Conservation (phyloP, 92 coral and sea anemone genomes). For the Porites rus region DNA sequence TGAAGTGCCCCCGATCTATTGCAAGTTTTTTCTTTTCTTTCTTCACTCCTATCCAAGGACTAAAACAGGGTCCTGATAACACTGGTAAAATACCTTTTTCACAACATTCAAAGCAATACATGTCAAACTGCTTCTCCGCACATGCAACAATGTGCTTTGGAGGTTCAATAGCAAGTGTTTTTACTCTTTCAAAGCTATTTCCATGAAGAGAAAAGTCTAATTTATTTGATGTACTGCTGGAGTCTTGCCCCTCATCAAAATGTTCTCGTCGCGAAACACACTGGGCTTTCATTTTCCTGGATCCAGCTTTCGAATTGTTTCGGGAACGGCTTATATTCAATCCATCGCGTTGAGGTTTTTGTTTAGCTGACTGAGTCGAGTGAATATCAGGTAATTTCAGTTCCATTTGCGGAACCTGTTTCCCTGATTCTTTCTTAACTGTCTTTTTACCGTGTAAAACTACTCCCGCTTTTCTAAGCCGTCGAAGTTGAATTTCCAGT, state of each 20-base stretch:
- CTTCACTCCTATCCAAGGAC: background rate
- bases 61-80: slow-evolving; percentile 8
- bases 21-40: background rate
- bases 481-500: slow-evolving; percentile 4
- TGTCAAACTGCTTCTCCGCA: no score
- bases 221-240: background rate
- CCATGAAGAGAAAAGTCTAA: background rate
- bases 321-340: background rate
- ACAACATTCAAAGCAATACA: background rate
- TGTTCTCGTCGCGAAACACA: background rate
- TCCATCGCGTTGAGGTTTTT: background rate
- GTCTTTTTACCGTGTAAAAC: background rate
- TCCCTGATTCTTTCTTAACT: background rate
- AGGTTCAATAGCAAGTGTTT: background rate
- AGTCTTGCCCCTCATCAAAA: background rate
- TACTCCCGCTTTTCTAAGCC: background rate
- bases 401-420: background rate
- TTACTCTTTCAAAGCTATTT: background rate
- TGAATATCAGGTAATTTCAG: slow-evolving; percentile 4
- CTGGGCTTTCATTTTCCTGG: background rate
- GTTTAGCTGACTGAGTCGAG: background rate
- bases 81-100: background rate
- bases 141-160: background rate
- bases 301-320: background rate
- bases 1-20: background rate